Conservation (phyloP, 2,113 vertebrate species). For the Panurus biarmicus region DNA sequence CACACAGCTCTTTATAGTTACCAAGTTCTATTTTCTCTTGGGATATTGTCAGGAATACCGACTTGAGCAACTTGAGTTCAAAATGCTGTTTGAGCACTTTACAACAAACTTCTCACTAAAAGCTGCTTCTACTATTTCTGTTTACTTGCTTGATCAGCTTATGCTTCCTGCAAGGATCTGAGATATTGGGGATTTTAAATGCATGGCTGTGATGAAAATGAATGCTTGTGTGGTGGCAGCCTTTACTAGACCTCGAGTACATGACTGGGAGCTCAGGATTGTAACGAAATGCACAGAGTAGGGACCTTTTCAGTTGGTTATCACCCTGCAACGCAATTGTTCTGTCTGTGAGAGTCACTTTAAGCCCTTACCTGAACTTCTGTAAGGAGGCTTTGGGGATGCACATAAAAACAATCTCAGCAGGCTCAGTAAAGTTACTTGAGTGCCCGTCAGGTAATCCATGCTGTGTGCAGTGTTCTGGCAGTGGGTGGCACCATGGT, state of each 20-base stretch:
- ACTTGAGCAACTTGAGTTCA: neutral
- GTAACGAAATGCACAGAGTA: neutral
- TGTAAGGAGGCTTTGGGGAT: neutral
- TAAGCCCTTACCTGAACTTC: neutral
- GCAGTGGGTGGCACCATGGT: conserved; percentile 22
- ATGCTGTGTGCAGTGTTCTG: neutral
- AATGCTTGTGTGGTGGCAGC: neutral
- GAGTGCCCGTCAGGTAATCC: neutral
- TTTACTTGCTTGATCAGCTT: neutral
- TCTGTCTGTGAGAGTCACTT: neutral
- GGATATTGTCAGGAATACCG: neutral
- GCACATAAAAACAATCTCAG: neutral
- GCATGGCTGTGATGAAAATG: neutral
- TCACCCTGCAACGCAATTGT: neutral
- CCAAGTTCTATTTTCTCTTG: neutral
- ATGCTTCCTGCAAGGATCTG: neutral
- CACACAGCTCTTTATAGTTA: neutral
- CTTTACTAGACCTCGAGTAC: neutral
- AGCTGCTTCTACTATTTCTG: neutral
- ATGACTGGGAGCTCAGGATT: neutral
- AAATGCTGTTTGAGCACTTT: neutral
- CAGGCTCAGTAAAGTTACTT: neutral
- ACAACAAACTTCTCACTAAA: neutral
- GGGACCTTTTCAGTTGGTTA: neutral
- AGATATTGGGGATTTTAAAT: neutral